Percentiles rank a stretch among this genome's conserved stretches.
Evolutionary conservation across 2,113 vertebrate species (phyloP).

Genomic region (Chionis minor): DNA sequence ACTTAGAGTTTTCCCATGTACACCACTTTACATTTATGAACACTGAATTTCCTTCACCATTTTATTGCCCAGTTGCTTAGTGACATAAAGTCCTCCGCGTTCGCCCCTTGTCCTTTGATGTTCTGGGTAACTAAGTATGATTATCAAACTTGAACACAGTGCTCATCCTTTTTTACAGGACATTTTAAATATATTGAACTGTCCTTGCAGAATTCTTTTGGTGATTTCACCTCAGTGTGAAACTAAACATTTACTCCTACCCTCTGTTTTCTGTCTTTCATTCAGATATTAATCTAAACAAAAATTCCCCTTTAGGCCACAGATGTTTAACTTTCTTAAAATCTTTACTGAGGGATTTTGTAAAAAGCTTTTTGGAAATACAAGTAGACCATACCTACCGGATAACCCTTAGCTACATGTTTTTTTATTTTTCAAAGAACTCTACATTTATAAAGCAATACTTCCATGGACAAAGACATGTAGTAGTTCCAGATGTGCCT

Average conservation of each 20-base stretch:
- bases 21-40: not conserved
- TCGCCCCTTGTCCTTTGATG: not conserved
- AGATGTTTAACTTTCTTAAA: conserved; percentile 33
- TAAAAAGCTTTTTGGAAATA: conserved; percentile 22
- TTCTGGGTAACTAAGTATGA: not conserved
- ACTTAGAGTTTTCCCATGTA: not conserved
- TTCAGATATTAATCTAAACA: conserved; percentile 43
- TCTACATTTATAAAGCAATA: conserved; percentile 11
- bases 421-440: not conserved
- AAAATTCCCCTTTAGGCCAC: not conserved
- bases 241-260: conserved; percentile 28
- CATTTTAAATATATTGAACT: not conserved
- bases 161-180: not conserved
- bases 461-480: not conserved
- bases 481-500: conserved; percentile 37
- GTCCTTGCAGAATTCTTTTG: not conserved
- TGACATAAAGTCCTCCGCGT: not conserved
- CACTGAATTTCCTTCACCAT: not conserved
- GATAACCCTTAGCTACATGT: conserved; percentile 1
- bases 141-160: not conserved
- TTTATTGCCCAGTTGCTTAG: not conserved
- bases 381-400: not conserved
- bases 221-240: not conserved
- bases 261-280: conserved; percentile 11
- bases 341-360: conserved; percentile 12